phyloP scores from a whole-genome alignment of 1,140 invertebrate species.

The Penaeus chinensis region DNA sequence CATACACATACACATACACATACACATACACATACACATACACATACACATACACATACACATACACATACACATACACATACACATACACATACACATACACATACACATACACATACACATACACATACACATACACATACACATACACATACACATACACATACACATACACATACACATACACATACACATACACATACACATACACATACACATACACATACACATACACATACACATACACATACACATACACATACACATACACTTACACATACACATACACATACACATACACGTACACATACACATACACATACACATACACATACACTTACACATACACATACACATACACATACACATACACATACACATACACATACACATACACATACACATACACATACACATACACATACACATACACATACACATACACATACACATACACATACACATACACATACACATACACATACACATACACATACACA shows the following conservation, averaged over 20 bases:
- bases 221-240: neutral
- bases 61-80: neutral
- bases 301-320: neutral
- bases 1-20: neutral
- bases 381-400: neutral
- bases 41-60: too few species aligned
- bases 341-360: neutral
- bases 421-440: neutral
- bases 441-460: neutral
- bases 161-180: neutral
- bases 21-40: too few species aligned
- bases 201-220: neutral
- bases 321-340: neutral
- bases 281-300: too few species aligned
- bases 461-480: neutral
- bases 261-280: too few species aligned
- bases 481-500: neutral
- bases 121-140: neutral
- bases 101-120: neutral
- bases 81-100: neutral
- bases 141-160: neutral
- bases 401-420: neutral
- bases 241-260: neutral
- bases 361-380: neutral
- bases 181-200: neutral